phyloP scores from a whole-genome alignment of 2,113 vertebrate species.

The Pelvicachromis taeniatus region DNA sequence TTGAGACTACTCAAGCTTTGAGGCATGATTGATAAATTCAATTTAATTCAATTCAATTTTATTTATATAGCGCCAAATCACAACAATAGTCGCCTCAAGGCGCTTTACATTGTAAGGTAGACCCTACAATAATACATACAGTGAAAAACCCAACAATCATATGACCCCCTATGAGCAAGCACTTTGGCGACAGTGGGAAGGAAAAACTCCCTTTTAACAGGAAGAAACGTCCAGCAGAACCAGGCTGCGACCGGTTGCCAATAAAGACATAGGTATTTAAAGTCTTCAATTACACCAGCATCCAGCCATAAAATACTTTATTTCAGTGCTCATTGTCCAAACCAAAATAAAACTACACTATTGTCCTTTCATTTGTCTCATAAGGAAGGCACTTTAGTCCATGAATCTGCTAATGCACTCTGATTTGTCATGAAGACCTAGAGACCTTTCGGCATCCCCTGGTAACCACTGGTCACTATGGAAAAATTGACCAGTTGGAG shows the following conservation, averaged over 20 bases:
- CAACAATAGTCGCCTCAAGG: too few species aligned
- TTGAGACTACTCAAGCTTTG: background rate
- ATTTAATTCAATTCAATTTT: too few species aligned
- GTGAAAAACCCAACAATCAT: too few species aligned
- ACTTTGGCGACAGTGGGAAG: too few species aligned
- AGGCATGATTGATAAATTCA: background rate
- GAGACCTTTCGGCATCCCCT: background rate
- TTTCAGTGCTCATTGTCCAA: background rate
- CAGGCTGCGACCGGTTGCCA: too few species aligned
- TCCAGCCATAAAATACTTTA: fast-evolving
- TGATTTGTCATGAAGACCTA: background rate
- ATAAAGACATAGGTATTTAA: background rate
- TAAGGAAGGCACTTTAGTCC: background rate
- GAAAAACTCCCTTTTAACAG: too few species aligned
- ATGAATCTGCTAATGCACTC: background rate
- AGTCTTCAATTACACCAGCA: background rate
- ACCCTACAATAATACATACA: too few species aligned
- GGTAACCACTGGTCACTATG: too few species aligned
- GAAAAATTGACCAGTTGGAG: background rate
- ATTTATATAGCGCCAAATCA: too few species aligned
- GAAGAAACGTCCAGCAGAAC: too few species aligned
- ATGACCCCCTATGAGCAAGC: too few species aligned
- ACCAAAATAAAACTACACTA: background rate
- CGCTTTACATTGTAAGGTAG: too few species aligned
- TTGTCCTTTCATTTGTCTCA: background rate